Evolutionary conservation across 2,113 vertebrate genomes (phyloP).

Genomic region (Pontoporia blainvillei): DNA sequence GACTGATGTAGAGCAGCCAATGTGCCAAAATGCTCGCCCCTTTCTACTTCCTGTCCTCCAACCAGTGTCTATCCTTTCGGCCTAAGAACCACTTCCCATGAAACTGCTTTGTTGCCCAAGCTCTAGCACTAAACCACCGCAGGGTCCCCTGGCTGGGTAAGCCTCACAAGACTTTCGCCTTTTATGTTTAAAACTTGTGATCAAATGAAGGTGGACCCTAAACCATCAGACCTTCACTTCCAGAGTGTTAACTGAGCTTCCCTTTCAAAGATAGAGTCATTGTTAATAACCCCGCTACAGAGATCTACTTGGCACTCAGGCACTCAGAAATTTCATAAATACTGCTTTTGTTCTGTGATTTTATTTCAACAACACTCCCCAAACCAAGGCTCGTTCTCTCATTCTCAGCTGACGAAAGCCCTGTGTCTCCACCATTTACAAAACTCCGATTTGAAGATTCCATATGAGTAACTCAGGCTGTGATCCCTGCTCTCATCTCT

Average conservation of each 20-base stretch:
- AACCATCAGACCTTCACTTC: neutral
- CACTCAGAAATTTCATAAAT: neutral
- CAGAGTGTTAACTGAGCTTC: neutral
- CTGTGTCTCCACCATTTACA: neutral
- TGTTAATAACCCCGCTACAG: neutral
- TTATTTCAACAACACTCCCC: neutral
- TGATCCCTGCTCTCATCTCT: neutral
- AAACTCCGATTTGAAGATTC: neutral
- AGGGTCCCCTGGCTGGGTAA: neutral
- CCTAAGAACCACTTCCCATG: neutral
- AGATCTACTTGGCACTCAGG: neutral
- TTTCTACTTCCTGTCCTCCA: neutral
- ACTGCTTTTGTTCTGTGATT: neutral
- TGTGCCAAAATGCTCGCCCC: no score
- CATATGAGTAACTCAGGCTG: neutral
- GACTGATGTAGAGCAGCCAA: neutral
- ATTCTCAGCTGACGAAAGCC: neutral
- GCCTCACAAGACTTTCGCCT: neutral
- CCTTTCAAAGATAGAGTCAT: constrained; percentile 3
- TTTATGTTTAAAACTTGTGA: neutral
- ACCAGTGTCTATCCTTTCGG: neutral
- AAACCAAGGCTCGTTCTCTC: neutral
- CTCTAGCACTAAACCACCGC: neutral
- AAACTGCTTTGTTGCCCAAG: neutral
- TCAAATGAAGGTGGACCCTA: neutral